phyloP scores from a whole-genome alignment of 1,140 invertebrate genomes.

The Saccostrea echinata region DNA sequence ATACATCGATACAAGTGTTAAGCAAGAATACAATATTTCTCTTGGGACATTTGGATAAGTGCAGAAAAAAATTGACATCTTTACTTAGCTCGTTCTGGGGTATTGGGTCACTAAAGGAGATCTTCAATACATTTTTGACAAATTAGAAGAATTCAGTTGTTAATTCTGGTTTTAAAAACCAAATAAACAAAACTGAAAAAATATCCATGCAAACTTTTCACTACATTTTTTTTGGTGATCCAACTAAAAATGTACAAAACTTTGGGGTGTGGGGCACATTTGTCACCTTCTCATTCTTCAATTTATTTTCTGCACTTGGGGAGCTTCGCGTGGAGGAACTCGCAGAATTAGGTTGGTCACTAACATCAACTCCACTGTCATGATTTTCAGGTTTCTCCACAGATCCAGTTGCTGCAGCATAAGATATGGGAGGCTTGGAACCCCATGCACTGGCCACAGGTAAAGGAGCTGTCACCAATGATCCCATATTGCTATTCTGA shows the following conservation, averaged over 20 bases:
- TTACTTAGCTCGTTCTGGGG: slow-evolving; percentile 11
- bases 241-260: slow-evolving; percentile 24
- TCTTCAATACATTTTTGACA: slow-evolving; percentile 25
- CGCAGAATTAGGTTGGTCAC: slow-evolving; percentile 81
- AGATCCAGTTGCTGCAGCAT: slow-evolving; percentile 62
- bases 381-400: slow-evolving; percentile 80
- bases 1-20: not conserved
- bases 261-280: not conserved
- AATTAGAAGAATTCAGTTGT: slow-evolving; percentile 36
- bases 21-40: not conserved
- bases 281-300: slow-evolving; percentile 72
- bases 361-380: slow-evolving; percentile 82
- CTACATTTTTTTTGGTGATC: slow-evolving; percentile 20
- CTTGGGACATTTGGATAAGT: slow-evolving; percentile 7
- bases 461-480: slow-evolving; percentile 82
- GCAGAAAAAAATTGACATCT: slow-evolving; percentile 31
- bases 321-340: slow-evolving; percentile 81
- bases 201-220: slow-evolving; percentile 32
- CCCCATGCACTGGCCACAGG: slow-evolving; percentile 89
- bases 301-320: slow-evolving; percentile 79
- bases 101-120: not conserved
- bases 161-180: slow-evolving; percentile 9
- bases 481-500: slow-evolving; percentile 16
- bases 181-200: slow-evolving; percentile 31
- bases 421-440: slow-evolving; percentile 90